These are phyloP conservation scores for Alcis repandata DNA, from an alignment of 2,888 invertebrate genomes.

Conservation along the genomic window DNA sequence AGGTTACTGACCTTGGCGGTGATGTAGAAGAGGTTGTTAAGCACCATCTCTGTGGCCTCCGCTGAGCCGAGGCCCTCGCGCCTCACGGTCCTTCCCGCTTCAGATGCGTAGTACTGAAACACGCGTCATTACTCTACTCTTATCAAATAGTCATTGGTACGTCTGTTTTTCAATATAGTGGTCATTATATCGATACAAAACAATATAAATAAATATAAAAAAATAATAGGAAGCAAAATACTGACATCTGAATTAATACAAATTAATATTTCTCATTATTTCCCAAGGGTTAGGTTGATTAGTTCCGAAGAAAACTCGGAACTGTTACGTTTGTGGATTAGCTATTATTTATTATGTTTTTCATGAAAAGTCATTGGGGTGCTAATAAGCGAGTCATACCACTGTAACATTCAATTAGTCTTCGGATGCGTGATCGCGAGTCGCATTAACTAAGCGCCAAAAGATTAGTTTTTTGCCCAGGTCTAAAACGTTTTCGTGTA, in stretches of 20 bases:
- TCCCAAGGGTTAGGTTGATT: neutral
- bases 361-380: no score
- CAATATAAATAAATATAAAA: neutral
- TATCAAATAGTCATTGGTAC: neutral
- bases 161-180: no score
- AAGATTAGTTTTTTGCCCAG: no score
- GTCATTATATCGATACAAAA: neutral
- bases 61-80: conserved; percentile 99
- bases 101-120: conserved; percentile 87
- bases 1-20: conserved; percentile 96
- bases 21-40: conserved; percentile 99
- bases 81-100: conserved; percentile 89
- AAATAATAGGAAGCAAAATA: neutral
- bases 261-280: no score
- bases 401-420: neutral
- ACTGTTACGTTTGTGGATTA: neutral
- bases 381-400: no score
- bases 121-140: conserved; percentile 3
- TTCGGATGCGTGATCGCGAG: no score
- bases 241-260: no score
- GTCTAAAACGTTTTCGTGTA: no score
- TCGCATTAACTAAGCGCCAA: no score
- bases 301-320: neutral
- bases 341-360: neutral
- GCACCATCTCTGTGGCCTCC: conserved; percentile 99